These are phyloP conservation scores for Polyommatus iphigenia DNA, from an alignment of 2,888 invertebrate species.

Conservation along the genomic window DNA sequence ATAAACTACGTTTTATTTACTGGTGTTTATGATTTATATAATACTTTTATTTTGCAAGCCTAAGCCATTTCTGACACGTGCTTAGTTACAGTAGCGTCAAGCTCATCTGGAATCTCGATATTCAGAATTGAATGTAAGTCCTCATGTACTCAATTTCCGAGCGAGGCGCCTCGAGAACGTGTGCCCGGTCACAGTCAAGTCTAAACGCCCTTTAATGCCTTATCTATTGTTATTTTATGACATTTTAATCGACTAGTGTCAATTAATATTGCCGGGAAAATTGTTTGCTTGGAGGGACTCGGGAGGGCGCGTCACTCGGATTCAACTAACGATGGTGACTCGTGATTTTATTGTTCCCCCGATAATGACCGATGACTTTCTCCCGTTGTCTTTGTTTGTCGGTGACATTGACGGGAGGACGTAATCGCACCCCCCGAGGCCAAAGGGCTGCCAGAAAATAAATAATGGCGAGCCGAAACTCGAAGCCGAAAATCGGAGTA, in stretches of 20 bases:
- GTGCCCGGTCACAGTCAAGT: too few relatives aligned
- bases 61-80: too few relatives aligned
- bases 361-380: slow-evolving; percentile 77
- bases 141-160: too few relatives aligned
- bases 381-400: slow-evolving; percentile 70
- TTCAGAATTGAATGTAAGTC: too few relatives aligned
- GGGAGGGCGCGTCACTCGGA: slow-evolving; percentile 55
- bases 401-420: slow-evolving; percentile 72
- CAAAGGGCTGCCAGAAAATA: slow-evolving; percentile 42
- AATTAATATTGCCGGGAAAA: slow-evolving; percentile 20
- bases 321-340: slow-evolving; percentile 73
- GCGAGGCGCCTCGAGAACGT: too few relatives aligned
- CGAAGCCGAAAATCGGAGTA: slow-evolving; percentile 35
- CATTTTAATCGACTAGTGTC: not conserved
- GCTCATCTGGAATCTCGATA: too few relatives aligned
- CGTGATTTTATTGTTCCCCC: slow-evolving; percentile 71
- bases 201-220: not conserved
- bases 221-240: not conserved
- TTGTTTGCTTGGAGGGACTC: slow-evolving; percentile 23
- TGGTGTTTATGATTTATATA: too few relatives aligned
- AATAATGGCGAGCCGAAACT: slow-evolving; percentile 44
- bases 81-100: too few relatives aligned
- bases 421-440: slow-evolving; percentile 61
- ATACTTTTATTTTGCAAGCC: too few relatives aligned
- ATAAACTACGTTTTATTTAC: too few relatives aligned